These are phyloP conservation scores for Latheticus oryzae DNA, from an alignment of 2,888 invertebrate species.

Conservation along the genomic window DNA sequence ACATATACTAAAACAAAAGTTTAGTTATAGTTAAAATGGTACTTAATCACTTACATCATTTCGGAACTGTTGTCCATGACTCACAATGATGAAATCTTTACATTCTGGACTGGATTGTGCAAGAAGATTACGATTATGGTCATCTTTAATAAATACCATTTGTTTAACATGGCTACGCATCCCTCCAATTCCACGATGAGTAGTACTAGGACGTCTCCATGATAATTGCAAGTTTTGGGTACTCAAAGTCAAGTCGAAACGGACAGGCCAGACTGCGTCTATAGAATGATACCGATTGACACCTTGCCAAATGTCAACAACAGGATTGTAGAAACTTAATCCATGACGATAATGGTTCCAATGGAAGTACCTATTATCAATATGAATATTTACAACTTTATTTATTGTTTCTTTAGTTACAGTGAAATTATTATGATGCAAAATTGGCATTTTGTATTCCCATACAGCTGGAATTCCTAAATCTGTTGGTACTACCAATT, in stretches of 20 bases:
- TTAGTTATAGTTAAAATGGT: constrained; percentile 20
- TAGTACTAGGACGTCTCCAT: constrained; percentile 53
- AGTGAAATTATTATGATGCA: constrained; percentile 48
- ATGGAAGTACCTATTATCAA: constrained; percentile 52
- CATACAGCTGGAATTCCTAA: constrained; percentile 62
- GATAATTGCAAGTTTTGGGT: constrained; percentile 55
- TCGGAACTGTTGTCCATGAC: constrained; percentile 52
- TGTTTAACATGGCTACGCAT: constrained; percentile 56
- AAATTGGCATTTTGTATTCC: constrained; percentile 55
- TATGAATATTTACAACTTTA: constrained; percentile 51
- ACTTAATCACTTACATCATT: constrained; percentile 52
- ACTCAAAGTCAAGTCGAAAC: constrained; percentile 54
- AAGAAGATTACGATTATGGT: constrained; percentile 49
- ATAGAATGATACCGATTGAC: constrained; percentile 55
- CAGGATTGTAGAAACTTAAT: constrained; percentile 65
- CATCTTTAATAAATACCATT: constrained; percentile 59
- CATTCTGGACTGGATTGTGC: constrained; percentile 58
- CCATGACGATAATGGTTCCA: constrained; percentile 60
- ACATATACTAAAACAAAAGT: constrained; percentile 21
- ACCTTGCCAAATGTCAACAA: constrained; percentile 64
- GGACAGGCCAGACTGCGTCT: constrained; percentile 58
- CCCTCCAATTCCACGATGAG: constrained; percentile 53
- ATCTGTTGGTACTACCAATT: constrained; percentile 60
- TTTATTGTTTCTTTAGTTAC: constrained; percentile 50
- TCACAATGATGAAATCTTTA: constrained; percentile 54